Evolutionary conservation across 2,113 vertebrate genomes (phyloP).

Genomic region (Salvelinus fontinalis): DNA sequence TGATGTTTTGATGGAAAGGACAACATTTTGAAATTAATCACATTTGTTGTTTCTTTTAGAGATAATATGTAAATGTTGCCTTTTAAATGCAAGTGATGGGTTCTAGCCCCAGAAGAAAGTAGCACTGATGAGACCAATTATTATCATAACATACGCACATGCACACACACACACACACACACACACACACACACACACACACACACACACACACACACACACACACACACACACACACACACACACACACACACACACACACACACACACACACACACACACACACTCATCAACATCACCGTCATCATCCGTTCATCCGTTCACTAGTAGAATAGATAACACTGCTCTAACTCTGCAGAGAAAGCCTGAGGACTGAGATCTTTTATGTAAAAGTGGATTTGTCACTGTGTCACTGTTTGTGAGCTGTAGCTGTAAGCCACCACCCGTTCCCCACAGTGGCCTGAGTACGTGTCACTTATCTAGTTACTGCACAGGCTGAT

Average conservation of each 20-base stretch:
- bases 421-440: slow-evolving; percentile 18
- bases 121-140: not conserved
- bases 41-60: no score
- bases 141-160: not conserved
- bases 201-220: not conserved
- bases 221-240: not conserved
- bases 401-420: slow-evolving; percentile 35
- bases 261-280: not conserved
- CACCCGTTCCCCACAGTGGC: slow-evolving; percentile 16
- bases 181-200: not conserved
- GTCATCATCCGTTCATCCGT: slow-evolving; percentile 46
- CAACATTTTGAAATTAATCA: slow-evolving; percentile 3
- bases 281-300: not conserved
- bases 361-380: no score
- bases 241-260: not conserved
- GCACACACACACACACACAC: not conserved
- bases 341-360: not conserved
- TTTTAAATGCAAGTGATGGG: not conserved
- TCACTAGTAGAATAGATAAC: slow-evolving; percentile 43
- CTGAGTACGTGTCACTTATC: slow-evolving; percentile 32
- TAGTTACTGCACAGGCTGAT: no score
- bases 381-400: slow-evolving; percentile 46
- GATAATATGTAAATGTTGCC: no score
- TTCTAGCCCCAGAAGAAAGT: not conserved
- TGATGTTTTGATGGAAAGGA: no score